These are phyloP conservation scores for Hetaerina americana DNA, from an alignment of 1,140 invertebrate genomes.

Conservation along the genomic window DNA sequence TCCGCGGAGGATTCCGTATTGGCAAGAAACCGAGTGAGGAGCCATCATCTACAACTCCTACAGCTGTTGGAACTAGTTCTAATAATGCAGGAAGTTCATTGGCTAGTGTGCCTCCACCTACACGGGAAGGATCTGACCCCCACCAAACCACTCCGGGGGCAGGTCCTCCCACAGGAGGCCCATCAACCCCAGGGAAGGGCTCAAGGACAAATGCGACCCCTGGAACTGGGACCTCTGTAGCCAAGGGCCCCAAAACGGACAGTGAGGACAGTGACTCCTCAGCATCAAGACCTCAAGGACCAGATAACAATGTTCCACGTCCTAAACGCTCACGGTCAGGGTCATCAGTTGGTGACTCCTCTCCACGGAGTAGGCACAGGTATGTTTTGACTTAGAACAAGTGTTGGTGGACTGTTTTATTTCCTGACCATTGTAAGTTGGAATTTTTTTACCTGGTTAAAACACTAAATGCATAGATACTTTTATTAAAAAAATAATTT, in stretches of 20 bases:
- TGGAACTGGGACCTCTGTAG: not conserved
- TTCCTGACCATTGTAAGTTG: too few species aligned
- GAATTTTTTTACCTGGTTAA: too few species aligned
- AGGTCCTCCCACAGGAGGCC: not conserved
- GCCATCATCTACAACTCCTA: not conserved
- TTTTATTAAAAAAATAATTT: too few species aligned
- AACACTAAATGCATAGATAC: too few species aligned
- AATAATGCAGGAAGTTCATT: not conserved
- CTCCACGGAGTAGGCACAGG: not conserved
- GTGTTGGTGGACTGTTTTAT: too few species aligned
- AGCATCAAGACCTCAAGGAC: slow-evolving; percentile 23
- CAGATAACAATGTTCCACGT: slow-evolving; percentile 11
- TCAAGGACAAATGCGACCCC: not conserved
- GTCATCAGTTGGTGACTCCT: not conserved
- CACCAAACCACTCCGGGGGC: not conserved
- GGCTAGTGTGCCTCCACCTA: not conserved
- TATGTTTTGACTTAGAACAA: not conserved
- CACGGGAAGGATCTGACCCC: not conserved
- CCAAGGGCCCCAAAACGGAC: slow-evolving; percentile 30
- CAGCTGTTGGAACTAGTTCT: not conserved
- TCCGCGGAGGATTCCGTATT: slow-evolving; percentile 2
- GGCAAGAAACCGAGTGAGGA: not conserved
- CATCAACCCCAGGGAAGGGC: not conserved
- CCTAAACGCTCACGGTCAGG: not conserved
- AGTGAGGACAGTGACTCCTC: slow-evolving; percentile 27